Evolutionary conservation across 2,113 vertebrate species (phyloP).

Genomic region (Budorcas taxicolor): DNA sequence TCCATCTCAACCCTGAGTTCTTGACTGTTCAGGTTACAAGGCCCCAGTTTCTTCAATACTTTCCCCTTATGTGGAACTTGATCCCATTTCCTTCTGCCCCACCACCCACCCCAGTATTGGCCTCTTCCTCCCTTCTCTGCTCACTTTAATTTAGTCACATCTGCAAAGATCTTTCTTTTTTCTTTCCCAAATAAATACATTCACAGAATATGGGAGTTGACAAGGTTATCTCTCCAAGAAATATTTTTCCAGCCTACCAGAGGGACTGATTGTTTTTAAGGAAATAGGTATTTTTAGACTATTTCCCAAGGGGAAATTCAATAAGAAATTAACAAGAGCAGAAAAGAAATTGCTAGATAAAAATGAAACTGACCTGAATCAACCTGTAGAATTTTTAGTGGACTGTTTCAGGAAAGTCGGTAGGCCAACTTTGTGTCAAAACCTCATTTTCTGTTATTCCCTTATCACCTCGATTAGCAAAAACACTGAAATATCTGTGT

Average conservation of each 20-base stretch:
- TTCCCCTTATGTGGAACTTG: background rate
- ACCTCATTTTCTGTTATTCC: background rate
- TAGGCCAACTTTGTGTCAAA: background rate
- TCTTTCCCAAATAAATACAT: background rate
- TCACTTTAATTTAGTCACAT: background rate
- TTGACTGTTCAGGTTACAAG: background rate
- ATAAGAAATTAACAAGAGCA: background rate
- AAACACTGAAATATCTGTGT: background rate
- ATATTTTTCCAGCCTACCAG: background rate
- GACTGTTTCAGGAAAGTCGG: background rate
- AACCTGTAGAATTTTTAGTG: background rate
- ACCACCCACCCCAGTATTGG: fast-evolving
- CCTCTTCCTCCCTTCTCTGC: too few species aligned
- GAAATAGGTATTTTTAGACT: background rate
- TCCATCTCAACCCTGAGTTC: too few species aligned
- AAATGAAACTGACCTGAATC: background rate
- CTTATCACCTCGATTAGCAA: background rate
- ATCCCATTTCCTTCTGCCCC: background rate
- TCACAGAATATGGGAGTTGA: background rate
- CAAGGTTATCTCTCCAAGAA: background rate
- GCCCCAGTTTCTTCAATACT: background rate
- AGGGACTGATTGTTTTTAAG: background rate
- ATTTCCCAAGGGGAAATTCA: background rate
- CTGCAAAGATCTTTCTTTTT: background rate
- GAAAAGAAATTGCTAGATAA: background rate